Conservation (phyloP, 2,797 vertebrate species). For the Sphenodon punctatus region DNA sequence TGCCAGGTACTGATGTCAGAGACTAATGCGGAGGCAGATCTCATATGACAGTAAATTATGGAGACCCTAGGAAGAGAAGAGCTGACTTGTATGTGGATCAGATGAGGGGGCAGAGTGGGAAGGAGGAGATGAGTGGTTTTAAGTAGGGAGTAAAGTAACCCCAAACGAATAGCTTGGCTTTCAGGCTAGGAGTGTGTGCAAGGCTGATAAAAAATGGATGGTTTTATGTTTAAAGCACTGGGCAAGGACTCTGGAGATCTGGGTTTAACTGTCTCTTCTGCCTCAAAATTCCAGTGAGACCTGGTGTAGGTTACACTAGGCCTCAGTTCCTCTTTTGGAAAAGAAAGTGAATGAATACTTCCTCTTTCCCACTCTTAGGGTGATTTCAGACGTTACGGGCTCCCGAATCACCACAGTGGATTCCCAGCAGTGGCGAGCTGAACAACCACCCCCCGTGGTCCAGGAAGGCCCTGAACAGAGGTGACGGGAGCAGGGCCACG, state of each 20-base stretch:
- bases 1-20: not conserved
- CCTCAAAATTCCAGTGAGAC: not conserved
- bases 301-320: not conserved
- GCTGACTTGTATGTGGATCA: not conserved
- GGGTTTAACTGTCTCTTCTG: not conserved
- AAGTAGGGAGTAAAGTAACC: not conserved
- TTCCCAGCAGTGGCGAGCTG: no score
- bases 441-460: no score
- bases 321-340: no score
- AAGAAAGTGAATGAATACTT: no score
- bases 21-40: not conserved
- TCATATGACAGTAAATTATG: not conserved
- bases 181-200: no score
- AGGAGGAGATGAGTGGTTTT: not conserved
- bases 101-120: not conserved
- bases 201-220: not conserved
- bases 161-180: not conserved
- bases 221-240: not conserved
- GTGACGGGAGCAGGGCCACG: no score
- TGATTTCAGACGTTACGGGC: no score
- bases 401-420: no score
- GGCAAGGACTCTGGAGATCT: not conserved
- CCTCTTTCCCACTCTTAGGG: no score
- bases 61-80: not conserved
- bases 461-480: no score